Base-by-base conservation (phyloP, 1,140 invertebrate species). In the Lamellibrachia luymesi region DNA sequence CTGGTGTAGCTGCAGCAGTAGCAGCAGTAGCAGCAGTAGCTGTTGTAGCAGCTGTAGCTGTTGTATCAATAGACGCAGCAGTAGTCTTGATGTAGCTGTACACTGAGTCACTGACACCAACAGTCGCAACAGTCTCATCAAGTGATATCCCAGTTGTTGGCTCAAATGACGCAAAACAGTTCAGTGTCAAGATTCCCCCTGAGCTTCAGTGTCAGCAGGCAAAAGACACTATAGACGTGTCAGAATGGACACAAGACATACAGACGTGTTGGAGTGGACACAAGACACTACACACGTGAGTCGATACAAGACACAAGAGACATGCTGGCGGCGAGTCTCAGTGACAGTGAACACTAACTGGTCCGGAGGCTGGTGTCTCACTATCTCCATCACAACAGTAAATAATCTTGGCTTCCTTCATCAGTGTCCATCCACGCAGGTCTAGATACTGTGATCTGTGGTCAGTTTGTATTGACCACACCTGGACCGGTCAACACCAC, bases 301-400 rank as follows among this genome's bases (percentile, higher is more conserved):
- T 38, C 38, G 38, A 38, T 38, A 38, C 1, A 1, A 38, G 38
- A 38, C 38, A 38, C 38, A 38, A 17, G 64, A 80, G 64, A 80
- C 64, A 80, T 22, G 38, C 38, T 22, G 2, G 5, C 64, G 25
- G 13, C 25, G 64, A 80, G 64, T 17, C 64, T 80, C 8, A 80
- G 13, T 17, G 64, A 80, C 6, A 6, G 10, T 22, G 13, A 80
- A 38, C 13, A 80, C 64, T 80, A 22, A 8, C 64, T 17, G 13
- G 17, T 80, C 13, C 64, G 4, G 64, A 80, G 17, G 64, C 64
- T 80, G 64, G 6, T 22, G 13, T 80, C 64, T 10, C 64, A 80
- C 64, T 80, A 80, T 80, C 64, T 80, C 64, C 64, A 80, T 80
- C 64, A 80, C 64, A 80, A 80, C 64, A 80, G 25, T 80, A 80